Base-by-base conservation (phyloP, 2,888 invertebrate genomes). In the Macrosiphum euphorbiae region DNA sequence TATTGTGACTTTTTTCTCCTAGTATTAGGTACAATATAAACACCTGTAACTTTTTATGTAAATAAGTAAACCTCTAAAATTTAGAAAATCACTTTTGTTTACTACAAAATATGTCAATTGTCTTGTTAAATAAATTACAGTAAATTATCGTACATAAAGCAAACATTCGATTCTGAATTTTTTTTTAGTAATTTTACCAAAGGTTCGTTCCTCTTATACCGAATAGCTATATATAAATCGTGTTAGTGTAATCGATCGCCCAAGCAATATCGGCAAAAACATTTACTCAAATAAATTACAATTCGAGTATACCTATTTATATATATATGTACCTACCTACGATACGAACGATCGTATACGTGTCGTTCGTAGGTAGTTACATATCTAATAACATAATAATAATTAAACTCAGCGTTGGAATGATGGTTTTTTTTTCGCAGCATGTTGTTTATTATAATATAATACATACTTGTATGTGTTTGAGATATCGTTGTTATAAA, bases 391-490 rank as follows among this genome's bases (percentile, higher is more conserved):
- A n/a, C 16, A 67, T 67, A 35, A 67, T n/a, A n/a, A n/a, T 35
- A n/a, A 58, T 35, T 67, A 67, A 35, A n/a, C 16, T 67, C 67
- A 67, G 16, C 67, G 16, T 67, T 67, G 16, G 67, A 67, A 20
- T 28, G 28, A 86, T 35, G 16, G 0, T 86, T 86, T 28, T 86
- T 67, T 67, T 67, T 67, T 67, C n/a, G 67, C 35, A 35, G 7
- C 35, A 35, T 35, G 41, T 88, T 88, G 88, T 88, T 88, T 88
- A 88, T 28, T 58, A 88, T 67, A 67, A 35, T 20, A 67, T 28
- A 13, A 67, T 13, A 67, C n/a, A n/a, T n/a, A n/a, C n/a, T n/a
- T n/a, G n/a, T n/a, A n/a, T n/a, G n/a, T n/a, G n/a, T n/a, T n/a
- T n/a, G n/a, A n/a, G n/a, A n/a, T n/a, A n/a, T n/a, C n/a, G n/a